Base-by-base conservation (phyloP, 2,888 invertebrate species). In the Trichopoda pennipes region DNA sequence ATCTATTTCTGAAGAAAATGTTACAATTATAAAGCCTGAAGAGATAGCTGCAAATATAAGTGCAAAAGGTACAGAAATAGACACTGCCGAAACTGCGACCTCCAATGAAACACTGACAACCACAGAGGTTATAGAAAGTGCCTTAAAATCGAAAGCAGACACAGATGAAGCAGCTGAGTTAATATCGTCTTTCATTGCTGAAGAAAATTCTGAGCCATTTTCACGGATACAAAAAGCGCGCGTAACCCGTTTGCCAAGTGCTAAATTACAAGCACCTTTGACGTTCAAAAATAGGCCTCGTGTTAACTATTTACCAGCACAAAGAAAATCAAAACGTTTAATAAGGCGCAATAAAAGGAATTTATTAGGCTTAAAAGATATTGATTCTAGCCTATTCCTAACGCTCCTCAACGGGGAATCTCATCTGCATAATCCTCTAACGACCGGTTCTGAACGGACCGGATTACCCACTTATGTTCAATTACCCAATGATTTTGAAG, bases 331-430 rank as follows among this genome's bases (percentile, higher is more conserved):
- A 8, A 75, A 38, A 10, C 83, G 0, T 74, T 84, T 55, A 72
- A 38, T 19, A 21, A 69, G 42, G 42, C 87, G 89, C 0, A 84
- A 82, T 35, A 89, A 87, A 66, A 87, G 90, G 0, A 88, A 90
- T 19, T 81, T 90, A 0, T 73, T 87, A 16, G 88, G 86, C 6
- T 86, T 88, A 23, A 89, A 88, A 60, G 87, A 89, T 21, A 68
- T 88, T 12, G 89, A 90, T 75, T 85, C 87, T 0, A 88, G 86
- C 81, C 85, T 90, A 17, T 89, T 89, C 74, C 83, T 89, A 2
- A 86, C 87, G 0, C 86, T 90, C 0, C 85, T 90, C 44, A 87
- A 85, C 38, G 86, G 87, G 9, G 87, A 83, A 42, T 85, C 77
- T 42, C 80, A 19, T 73, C 83, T 17, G 44, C 80, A 73, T 42